Evolutionary conservation across 2,888 invertebrate genomes (phyloP).

Genomic region (Phoronis australis): DNA sequence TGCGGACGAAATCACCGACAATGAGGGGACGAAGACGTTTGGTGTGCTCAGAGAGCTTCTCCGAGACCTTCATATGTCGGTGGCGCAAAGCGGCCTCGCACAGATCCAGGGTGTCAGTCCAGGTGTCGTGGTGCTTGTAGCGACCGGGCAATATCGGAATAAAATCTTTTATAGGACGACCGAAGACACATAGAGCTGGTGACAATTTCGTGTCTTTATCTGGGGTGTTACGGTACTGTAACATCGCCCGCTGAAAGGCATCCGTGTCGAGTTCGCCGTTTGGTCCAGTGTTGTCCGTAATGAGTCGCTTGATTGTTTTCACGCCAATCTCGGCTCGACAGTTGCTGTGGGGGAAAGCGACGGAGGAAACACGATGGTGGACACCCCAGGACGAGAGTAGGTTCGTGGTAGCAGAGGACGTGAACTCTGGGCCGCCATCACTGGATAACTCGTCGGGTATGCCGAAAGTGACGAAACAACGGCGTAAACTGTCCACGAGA

Average conservation of each 20-base stretch:
- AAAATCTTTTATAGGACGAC: slow-evolving; percentile 19
- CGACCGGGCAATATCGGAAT: slow-evolving; percentile 18
- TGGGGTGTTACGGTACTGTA: no score
- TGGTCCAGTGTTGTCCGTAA: no score
- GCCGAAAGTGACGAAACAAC: slow-evolving; percentile 17
- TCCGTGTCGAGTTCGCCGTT: slow-evolving; percentile 23
- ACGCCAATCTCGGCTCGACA: slow-evolving; percentile 24
- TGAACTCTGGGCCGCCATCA: slow-evolving; percentile 21
- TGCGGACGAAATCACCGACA: slow-evolving; percentile 18
- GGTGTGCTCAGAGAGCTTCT: no score
- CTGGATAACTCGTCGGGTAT: slow-evolving; percentile 20
- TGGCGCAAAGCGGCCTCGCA: no score
- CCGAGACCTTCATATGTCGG: no score
- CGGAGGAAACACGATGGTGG: no score
- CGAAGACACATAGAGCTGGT: slow-evolving; percentile 22
- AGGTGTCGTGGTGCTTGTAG: slow-evolving; percentile 15
- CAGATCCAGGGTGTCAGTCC: no score
- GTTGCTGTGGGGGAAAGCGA: no score
- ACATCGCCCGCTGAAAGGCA: slow-evolving; percentile 19
- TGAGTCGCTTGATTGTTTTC: slow-evolving; percentile 25
- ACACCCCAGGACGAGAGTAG: slow-evolving; percentile 22
- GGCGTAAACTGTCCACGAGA: slow-evolving; percentile 11
- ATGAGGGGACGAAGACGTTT: no score
- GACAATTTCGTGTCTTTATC: slow-evolving; percentile 21
- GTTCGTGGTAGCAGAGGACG: slow-evolving; percentile 3